phyloP scores from a whole-genome alignment of 2,113 vertebrate genomes.

The Nothoprocta perdicaria region DNA sequence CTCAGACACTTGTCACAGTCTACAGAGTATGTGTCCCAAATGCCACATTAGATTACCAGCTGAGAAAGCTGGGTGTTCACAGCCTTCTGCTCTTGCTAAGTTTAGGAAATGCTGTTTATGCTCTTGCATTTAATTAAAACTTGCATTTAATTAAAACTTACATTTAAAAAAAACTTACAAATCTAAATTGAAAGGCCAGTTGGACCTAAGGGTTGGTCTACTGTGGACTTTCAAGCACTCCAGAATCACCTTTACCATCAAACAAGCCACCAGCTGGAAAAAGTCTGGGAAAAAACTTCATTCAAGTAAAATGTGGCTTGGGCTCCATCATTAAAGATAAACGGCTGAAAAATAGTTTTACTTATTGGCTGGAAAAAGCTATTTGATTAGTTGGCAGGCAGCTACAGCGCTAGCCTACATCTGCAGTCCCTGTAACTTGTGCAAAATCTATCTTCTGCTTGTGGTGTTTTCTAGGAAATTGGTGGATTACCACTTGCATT shows the following conservation, averaged over 20 bases:
- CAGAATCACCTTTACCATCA: not conserved
- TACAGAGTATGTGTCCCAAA: not conserved
- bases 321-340: constrained; percentile 40
- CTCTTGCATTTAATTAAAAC: constrained; percentile 29
- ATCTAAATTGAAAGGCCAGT: not conserved
- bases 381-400: constrained; percentile 61
- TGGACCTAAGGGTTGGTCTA: constrained; percentile 13
- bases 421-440: constrained; percentile 63
- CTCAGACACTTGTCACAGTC: not conserved
- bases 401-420: constrained; percentile 70
- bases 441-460: constrained; percentile 44
- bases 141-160: too few relatives aligned
- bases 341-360: not conserved
- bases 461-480: constrained; percentile 47
- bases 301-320: not conserved
- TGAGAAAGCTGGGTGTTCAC: not conserved
- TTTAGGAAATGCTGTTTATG: not conserved
- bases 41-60: not conserved
- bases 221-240: not conserved
- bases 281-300: not conserved
- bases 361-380: constrained; percentile 38
- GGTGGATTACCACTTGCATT: constrained; percentile 40
- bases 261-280: not conserved
- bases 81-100: not conserved
- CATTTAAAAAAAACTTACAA: constrained; percentile 38